A percentile compares a stretch with the other conserved stretches of the same genome.
Conservation (phyloP, 2,797 vertebrate genomes). For the Lacerta bilineata region DNA sequence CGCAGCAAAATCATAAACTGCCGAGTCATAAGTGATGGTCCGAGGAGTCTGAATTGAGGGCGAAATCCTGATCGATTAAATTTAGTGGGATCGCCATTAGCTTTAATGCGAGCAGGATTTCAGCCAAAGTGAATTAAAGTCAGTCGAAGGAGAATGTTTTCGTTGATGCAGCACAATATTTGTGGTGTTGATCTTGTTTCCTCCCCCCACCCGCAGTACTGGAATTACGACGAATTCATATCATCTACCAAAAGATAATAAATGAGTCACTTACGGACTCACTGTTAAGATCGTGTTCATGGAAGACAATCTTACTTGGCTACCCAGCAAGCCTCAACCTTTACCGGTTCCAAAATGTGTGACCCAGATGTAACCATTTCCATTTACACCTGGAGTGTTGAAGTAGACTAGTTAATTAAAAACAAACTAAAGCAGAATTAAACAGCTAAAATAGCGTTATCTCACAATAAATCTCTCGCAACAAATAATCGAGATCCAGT, state of each 20-base stretch:
- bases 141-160: background rate
- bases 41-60: background rate
- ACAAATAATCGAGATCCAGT: background rate
- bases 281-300: too few relatives aligned
- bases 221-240: background rate
- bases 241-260: background rate
- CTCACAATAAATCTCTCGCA: background rate
- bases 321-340: too few relatives aligned
- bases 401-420: background rate
- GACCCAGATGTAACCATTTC: too few relatives aligned
- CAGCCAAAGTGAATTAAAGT: conserved; percentile 17
- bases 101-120: background rate
- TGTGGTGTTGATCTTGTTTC: background rate
- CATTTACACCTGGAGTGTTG: too few relatives aligned
- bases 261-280: too few relatives aligned
- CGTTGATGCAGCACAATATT: background rate
- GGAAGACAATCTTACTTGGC: too few relatives aligned
- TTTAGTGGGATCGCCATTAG: background rate
- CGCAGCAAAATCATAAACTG: background rate
- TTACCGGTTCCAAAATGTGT: too few relatives aligned
- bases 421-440: background rate
- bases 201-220: background rate
- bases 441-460: background rate
- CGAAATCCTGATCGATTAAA: background rate
- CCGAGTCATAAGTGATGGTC: background rate